phyloP scores from a whole-genome alignment of 2,113 vertebrate genomes.

The Capra hircus region DNA sequence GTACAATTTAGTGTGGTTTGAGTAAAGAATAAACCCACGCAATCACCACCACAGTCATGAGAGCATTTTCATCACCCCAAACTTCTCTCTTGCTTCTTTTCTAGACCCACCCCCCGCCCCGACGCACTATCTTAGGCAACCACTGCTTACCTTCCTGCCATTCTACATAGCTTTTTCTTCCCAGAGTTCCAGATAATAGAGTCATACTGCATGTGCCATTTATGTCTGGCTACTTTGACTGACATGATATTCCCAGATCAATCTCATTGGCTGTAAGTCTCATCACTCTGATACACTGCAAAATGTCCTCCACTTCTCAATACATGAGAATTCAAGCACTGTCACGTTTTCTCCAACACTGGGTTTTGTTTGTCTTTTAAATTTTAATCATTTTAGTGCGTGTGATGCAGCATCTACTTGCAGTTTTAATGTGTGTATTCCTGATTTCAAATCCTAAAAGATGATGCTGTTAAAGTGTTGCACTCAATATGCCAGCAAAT shows the following conservation, averaged over 20 bases:
- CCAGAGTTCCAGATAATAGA: not conserved
- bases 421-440: not conserved
- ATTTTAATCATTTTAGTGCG: not conserved
- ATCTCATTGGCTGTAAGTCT: not conserved
- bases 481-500: not conserved
- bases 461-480: not conserved
- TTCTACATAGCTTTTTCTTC: not conserved
- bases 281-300: not conserved
- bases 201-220: too few species aligned
- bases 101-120: accelerated
- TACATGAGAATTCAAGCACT: not conserved
- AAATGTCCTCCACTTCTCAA: not conserved
- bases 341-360: not conserved
- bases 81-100: not conserved
- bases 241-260: too few species aligned
- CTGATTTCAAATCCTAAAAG: not conserved
- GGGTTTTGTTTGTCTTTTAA: not conserved
- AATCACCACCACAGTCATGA: not conserved
- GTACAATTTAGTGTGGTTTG: not conserved
- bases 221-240: not conserved
- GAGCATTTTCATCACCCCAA: not conserved
- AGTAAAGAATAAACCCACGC: not conserved
- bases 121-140: too few species aligned
- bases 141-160: not conserved
- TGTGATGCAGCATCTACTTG: not conserved